Evolutionary conservation across 2,888 invertebrate species (phyloP), one percentile per base, ranked within the genome.

Genomic region (Monopis laevigella): DNA sequence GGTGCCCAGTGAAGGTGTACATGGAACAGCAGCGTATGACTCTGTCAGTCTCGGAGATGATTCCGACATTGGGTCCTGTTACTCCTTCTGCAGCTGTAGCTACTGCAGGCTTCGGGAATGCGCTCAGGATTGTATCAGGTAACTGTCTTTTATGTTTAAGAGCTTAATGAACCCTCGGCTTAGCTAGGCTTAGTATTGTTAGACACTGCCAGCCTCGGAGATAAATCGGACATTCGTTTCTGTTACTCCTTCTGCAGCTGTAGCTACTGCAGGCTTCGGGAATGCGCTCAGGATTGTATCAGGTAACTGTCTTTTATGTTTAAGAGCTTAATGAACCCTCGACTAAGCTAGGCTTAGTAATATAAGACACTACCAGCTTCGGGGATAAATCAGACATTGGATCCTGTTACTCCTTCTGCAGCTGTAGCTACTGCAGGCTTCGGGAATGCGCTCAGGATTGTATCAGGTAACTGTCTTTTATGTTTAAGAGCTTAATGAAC

Each of bases 231-330:
- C 45, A 70, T 72, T 28, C 84, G 84, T 0, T 86, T 85, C 41
- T 84, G 84, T 51, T 84, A 82, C 59, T 83, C 86, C 1, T 63
- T 70, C 32, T 86, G 86, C 62, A 84, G 82, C 51, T 86, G 86
- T 62, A 85, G 84, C 52, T 85, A 84, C 56, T 86, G 86, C 59
- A 71, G 78, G 36, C 75, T 83, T 42, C 61, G 82, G 45, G 73
- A 69, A 16, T 75, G 75, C 46, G 78, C 82, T 1, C 67, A 72
- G 32, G 74, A 77, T 42, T 73, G 72, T 59, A 61, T 77, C 61
- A 80, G 77, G 78, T 78, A 42, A 19, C 47, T 13, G 21, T 17
- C n/a, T n/a, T n/a, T n/a, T n/a, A n/a, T n/a, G n/a, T n/a, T n/a
- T n/a, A n/a, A n/a, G n/a, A n/a, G n/a, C n/a, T n/a, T n/a, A n/a